These are phyloP conservation scores for Dallia pectoralis DNA, from an alignment of 2,797 vertebrate genomes.

Conservation along the genomic window DNA sequence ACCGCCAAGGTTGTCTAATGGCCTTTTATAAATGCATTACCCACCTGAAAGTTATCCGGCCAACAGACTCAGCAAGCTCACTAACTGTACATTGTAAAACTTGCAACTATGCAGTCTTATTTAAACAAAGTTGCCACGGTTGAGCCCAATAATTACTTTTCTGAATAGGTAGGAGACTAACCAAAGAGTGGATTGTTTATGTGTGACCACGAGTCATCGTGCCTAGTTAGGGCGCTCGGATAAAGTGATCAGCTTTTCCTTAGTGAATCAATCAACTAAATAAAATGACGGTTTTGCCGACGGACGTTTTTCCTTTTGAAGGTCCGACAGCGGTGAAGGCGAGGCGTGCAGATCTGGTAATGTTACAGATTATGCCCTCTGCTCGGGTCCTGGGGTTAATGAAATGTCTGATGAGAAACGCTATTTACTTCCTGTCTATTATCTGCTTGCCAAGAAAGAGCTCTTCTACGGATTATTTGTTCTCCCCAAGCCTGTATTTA, in stretches of 20 bases:
- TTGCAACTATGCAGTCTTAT: slow-evolving; percentile 46
- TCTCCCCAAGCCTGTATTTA: slow-evolving; percentile 33
- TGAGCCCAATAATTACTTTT: slow-evolving; percentile 59
- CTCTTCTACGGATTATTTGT: slow-evolving; percentile 56
- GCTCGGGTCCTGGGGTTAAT: slow-evolving; percentile 77
- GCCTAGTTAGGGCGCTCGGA: slow-evolving; percentile 62
- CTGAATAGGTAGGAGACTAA: slow-evolving; percentile 64
- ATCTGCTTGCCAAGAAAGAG: slow-evolving; percentile 73
- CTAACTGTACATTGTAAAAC: slow-evolving; percentile 18
- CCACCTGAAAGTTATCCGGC: neutral
- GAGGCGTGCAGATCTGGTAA: slow-evolving; percentile 76
- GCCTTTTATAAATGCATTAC: neutral
- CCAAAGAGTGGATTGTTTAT: slow-evolving; percentile 75
- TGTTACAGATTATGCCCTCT: slow-evolving; percentile 81
- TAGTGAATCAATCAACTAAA: slow-evolving; percentile 29
- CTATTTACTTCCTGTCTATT: slow-evolving; percentile 79
- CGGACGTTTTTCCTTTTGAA: slow-evolving; percentile 35
- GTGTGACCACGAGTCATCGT: slow-evolving; percentile 63
- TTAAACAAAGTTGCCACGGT: slow-evolving; percentile 66
- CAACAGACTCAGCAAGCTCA: no score
- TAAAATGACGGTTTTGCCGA: slow-evolving; percentile 39
- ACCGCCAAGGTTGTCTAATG: neutral
- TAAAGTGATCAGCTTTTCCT: slow-evolving; percentile 35
- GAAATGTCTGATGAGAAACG: slow-evolving; percentile 82
- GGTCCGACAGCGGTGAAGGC: slow-evolving; percentile 46